Evolutionary conservation across 2,797 vertebrate species (phyloP), one percentile per base, ranked within the genome.

Genomic region (Alcedo atthis): DNA sequence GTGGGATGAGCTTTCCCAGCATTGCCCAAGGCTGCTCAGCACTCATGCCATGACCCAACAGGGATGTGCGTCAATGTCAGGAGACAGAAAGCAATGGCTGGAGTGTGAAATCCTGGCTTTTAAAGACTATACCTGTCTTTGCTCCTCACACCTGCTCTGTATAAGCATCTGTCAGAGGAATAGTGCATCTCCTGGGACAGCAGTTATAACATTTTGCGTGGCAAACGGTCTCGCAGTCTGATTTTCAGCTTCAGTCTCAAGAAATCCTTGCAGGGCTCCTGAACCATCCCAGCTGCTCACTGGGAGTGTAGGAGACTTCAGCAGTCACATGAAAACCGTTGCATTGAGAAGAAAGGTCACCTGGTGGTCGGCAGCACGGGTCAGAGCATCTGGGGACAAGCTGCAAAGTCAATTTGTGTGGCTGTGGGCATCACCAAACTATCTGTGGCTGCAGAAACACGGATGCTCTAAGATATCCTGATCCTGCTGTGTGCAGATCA

Each of bases 21-120:
- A 42, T 73, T 77, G 92, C 57, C 81, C 84, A 63, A 62, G 89
- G 89, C 86, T 85, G 87, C 73, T 83, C 62, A 81, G 76, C 66
- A 15, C 69, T 92, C 58, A 6, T 33, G 82, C 81, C 21, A 10
- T 3, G 84, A 88, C 68, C 49, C 69, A 35, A 21, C 16, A 58
- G 45, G 61, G 84, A 74, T 32, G 42, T 16, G 61, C 48, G 22
- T 30, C 42, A 22, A 3, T 54, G 58, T 86, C 51, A 73, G 63
- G 51, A 91, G 78, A 26, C 32, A 81, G 42, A 3, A 8, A 89
- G 51, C 55, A 43, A 78, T 40, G 55, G 40, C 59, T 81, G 59
- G 19, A 63, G 64, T 1, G 0, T 77, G 57, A 85, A 93, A 87
- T 70, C 35, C 63, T 80, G 57, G 45, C 59, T 90, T 62, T 69